phyloP scores from a whole-genome alignment of 2,113 vertebrate species.

The Donacobius atricapilla region DNA sequence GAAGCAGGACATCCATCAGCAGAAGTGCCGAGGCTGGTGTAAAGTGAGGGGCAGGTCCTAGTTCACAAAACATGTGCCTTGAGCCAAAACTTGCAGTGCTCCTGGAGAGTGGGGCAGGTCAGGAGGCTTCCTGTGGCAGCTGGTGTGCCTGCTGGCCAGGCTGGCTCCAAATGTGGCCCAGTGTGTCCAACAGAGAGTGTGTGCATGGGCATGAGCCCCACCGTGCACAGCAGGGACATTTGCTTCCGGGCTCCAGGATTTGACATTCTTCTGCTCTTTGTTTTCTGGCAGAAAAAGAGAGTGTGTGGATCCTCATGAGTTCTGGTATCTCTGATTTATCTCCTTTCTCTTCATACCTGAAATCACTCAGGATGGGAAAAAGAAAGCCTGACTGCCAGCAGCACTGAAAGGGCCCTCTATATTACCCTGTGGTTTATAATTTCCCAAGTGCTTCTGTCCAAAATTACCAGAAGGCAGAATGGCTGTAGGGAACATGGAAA shows the following conservation, averaged over 20 bases:
- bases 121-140: not conserved
- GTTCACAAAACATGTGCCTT: fast-evolving
- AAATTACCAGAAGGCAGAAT: not conserved
- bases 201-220: not conserved
- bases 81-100: not conserved
- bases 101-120: not conserved
- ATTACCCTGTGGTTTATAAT: constrained; percentile 3
- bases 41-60: not conserved
- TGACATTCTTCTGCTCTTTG: not conserved
- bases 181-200: not conserved
- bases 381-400: constrained; percentile 5
- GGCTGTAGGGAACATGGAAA: not conserved
- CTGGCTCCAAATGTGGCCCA: not conserved
- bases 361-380: not conserved
- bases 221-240: fast-evolving
- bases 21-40: not conserved
- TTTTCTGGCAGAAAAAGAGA: not conserved
- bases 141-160: not conserved
- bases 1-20: not conserved
- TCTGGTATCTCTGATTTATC: not conserved
- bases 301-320: not conserved
- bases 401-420: not conserved
- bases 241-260: not conserved
- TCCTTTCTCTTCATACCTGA: not conserved
- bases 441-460: not conserved